Evolutionary conservation across 2,888 invertebrate genomes (phyloP).

Genomic region (Antitype chi): DNA sequence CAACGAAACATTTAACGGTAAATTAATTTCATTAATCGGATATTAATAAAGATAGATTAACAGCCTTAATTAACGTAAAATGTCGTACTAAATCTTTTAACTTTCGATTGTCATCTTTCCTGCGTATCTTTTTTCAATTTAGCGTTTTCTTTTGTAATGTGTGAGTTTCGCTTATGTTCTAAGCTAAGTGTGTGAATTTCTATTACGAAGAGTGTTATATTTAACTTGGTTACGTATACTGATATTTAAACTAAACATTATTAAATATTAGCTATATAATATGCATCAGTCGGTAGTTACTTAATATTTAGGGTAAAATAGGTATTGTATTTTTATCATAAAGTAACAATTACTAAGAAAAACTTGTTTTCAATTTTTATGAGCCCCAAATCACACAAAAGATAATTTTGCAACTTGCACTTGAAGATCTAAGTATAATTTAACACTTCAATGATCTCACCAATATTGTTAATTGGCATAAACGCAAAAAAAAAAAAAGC

Average conservation of each 20-base stretch:
- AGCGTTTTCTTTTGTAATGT: constrained; percentile 59
- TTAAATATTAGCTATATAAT: constrained; percentile 1
- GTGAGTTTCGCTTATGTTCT: constrained; percentile 61
- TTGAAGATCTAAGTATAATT: neutral
- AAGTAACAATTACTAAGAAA: neutral
- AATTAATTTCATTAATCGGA: constrained; percentile 23
- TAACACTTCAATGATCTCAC: constrained; percentile 43
- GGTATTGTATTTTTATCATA: neutral
- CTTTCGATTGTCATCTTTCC: constrained; percentile 44
- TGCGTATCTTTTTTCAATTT: constrained; percentile 44
- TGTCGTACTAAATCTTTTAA: constrained; percentile 37
- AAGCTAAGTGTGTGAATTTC: constrained; percentile 57
- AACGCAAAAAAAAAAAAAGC: neutral
- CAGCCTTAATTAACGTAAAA: constrained; percentile 27
- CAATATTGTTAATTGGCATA: constrained; percentile 25
- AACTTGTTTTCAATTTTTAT: neutral
- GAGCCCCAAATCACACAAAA: constrained; percentile 39
- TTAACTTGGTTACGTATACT: constrained; percentile 34
- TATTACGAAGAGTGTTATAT: constrained; percentile 36
- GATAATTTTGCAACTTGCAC: constrained; percentile 7
- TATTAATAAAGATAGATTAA: constrained; percentile 27
- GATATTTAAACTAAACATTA: constrained; percentile 11
- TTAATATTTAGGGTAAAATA: neutral
- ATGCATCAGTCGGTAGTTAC: neutral
- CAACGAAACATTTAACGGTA: constrained; percentile 17